Percentiles rank a stretch among this genome's conserved stretches.
Evolutionary conservation across 1,140 invertebrate genomes (phyloP).

Genomic region (Lethrus apterus): DNA sequence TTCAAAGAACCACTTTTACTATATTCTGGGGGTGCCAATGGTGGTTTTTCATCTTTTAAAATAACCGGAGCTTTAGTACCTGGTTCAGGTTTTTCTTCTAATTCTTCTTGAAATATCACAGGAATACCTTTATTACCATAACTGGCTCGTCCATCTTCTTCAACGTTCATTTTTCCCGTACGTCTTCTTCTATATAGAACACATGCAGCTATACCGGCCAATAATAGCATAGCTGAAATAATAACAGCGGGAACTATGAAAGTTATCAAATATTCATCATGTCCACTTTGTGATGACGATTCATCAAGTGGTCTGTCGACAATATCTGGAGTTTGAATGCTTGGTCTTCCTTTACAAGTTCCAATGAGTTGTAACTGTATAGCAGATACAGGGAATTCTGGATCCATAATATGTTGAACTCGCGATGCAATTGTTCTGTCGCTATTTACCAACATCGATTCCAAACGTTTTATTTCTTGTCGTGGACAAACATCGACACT

Average conservation of each 20-base stretch:
- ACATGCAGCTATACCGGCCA: slow-evolving; percentile 82
- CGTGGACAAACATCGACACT: slow-evolving; percentile 64
- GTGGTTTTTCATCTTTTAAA: slow-evolving; percentile 87
- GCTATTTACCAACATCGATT: slow-evolving; percentile 59
- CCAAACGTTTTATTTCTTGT: slow-evolving; percentile 61
- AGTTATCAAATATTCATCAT: slow-evolving; percentile 82
- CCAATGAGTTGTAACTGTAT: slow-evolving; percentile 64
- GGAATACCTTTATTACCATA: slow-evolving; percentile 80
- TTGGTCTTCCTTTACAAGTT: slow-evolving; percentile 48
- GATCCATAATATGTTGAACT: slow-evolving; percentile 64
- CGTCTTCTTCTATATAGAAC: slow-evolving; percentile 75
- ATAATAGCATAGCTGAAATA: slow-evolving; percentile 78
- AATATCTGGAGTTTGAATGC: neutral
- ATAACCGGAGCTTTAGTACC: slow-evolving; percentile 86
- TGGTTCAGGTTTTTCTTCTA: slow-evolving; percentile 74
- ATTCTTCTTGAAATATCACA: slow-evolving; percentile 90
- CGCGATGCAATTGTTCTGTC: slow-evolving; percentile 56
- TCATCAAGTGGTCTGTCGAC: slow-evolving; percentile 41
- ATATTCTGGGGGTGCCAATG: slow-evolving; percentile 70
- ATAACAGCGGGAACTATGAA: slow-evolving; percentile 85
- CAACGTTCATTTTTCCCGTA: slow-evolving; percentile 73
- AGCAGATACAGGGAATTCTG: slow-evolving; percentile 69
- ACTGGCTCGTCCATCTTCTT: slow-evolving; percentile 70
- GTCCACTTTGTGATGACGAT: slow-evolving; percentile 42
- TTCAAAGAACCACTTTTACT: slow-evolving; percentile 49